Conservation (phyloP, 2,113 vertebrate species). For the Mesoclemmys tuberculata region DNA sequence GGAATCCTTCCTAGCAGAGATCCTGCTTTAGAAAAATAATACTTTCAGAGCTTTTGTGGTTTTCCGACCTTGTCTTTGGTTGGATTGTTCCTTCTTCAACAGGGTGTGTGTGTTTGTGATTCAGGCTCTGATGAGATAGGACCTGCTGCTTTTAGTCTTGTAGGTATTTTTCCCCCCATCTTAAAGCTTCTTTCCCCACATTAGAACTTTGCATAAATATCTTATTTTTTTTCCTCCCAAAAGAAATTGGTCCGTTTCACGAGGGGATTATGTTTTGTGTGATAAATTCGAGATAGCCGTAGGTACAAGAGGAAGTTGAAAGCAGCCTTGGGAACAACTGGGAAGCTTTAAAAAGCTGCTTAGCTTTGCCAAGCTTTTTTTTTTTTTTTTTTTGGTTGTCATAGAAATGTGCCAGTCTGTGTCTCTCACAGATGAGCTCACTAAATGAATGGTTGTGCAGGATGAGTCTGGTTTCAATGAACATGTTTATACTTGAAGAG, state of each 20-base stretch:
- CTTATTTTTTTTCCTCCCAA: background rate
- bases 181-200: background rate
- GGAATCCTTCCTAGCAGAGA: background rate
- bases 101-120: background rate
- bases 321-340: conserved; percentile 11
- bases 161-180: background rate
- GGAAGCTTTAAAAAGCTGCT: conserved; percentile 20
- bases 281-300: background rate
- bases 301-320: conserved; percentile 2
- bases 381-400: conserved; percentile 43
- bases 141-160: background rate
- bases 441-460: conserved; percentile 60
- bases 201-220: background rate
- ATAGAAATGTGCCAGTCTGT: conserved; percentile 72
- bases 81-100: background rate
- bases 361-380: conserved; percentile 22
- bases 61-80: background rate
- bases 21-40: background rate
- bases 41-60: background rate
- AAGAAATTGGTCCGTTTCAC: background rate
- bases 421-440: conserved; percentile 69
- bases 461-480: conserved; percentile 71
- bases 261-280: background rate
- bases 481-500: conserved; percentile 72
- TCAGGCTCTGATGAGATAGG: background rate